These are phyloP conservation scores for Drosophila merina DNA, from an alignment of 2,888 invertebrate species.

Conservation along the genomic window DNA sequence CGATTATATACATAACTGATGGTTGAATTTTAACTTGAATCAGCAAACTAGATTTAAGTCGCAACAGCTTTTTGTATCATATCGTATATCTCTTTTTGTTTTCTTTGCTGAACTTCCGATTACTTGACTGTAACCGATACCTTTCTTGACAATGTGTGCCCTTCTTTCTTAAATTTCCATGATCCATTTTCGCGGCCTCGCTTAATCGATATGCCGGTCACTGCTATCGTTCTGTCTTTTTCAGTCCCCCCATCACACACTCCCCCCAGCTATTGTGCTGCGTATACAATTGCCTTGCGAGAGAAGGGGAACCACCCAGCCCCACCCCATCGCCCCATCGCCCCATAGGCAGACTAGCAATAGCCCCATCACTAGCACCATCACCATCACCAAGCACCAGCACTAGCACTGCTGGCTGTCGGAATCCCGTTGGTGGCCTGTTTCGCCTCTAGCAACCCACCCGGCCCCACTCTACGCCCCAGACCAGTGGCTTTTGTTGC, in stretches of 20 bases:
- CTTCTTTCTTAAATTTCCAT: slow-evolving; percentile 9
- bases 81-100: slow-evolving; percentile 1
- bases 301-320: slow-evolving; percentile 2
- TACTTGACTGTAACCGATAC: not conserved
- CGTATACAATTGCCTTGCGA: slow-evolving; percentile 5
- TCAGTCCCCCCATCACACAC: not conserved
- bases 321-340: not conserved
- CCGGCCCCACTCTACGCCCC: not conserved
- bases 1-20: slow-evolving; percentile 15
- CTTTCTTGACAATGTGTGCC: not conserved
- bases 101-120: not conserved
- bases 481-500: slow-evolving; percentile 65
- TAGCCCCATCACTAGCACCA: not conserved
- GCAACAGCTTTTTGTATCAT: not conserved
- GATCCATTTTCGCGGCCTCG: slow-evolving; percentile 19
- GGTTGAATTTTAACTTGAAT: slow-evolving; percentile 19
- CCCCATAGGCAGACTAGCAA: too few relatives aligned
- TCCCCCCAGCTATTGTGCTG: slow-evolving; percentile 5
- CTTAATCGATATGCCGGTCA: slow-evolving; percentile 38
- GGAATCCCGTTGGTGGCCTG: slow-evolving; percentile 51
- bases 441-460: slow-evolving; percentile 44
- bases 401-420: not conserved
- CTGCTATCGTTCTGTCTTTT: slow-evolving; percentile 5
- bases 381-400: not conserved
- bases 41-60: slow-evolving; percentile 1